Evolutionary conservation across 2,113 vertebrate genomes (phyloP), one percentile per base, ranked within the genome.

Genomic region (Lepidothrix coronata): DNA sequence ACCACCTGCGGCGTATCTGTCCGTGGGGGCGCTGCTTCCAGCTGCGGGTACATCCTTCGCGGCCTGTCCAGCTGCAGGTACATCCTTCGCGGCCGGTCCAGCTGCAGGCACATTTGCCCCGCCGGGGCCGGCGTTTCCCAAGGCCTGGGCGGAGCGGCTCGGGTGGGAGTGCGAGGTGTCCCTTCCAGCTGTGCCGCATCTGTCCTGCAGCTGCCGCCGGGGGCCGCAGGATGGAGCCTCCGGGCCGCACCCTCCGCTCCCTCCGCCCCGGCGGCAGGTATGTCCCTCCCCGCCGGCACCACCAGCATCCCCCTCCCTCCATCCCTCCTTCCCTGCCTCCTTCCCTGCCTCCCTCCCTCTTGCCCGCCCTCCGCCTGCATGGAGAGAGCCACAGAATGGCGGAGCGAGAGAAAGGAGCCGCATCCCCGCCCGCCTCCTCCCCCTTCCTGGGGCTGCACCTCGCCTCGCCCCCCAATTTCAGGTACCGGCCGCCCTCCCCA

Each of bases 401-500:
- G 98, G 98, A 99, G 96, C 90, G 98, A 98, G 98, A 98, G 81
- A 98, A 98, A 96, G 96, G 98, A 89, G 97, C 98, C 92, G 87
- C 95, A 92, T 97, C 98, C 96, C 98, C 98, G 78, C 97, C 98
- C 59, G 97, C 96, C 92, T 98, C 97, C 88, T 98, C 98, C 80
- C 98, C 98, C 37, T 98, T 98, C 92, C 95, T 98, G 96, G 98
- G 98, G 85, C 74, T 99, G 93, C 98, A 98, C 93, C 97, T 98
- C 92, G 98, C 98, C 70, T 98, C 99, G 88, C 98, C 99, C 80
- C 97, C 98, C 95, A 97, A 98, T 98, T 98, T 98, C 98, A 99
- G 98, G 98, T 99, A 98, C 92, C 16, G 70, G 59, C 54, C 54
- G 43, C 51, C 31, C 41, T 52, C 41, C 57, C 31, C 18, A 17